phyloP scores from a whole-genome alignment of 1,140 invertebrate species.

The Cydia pomonella region DNA sequence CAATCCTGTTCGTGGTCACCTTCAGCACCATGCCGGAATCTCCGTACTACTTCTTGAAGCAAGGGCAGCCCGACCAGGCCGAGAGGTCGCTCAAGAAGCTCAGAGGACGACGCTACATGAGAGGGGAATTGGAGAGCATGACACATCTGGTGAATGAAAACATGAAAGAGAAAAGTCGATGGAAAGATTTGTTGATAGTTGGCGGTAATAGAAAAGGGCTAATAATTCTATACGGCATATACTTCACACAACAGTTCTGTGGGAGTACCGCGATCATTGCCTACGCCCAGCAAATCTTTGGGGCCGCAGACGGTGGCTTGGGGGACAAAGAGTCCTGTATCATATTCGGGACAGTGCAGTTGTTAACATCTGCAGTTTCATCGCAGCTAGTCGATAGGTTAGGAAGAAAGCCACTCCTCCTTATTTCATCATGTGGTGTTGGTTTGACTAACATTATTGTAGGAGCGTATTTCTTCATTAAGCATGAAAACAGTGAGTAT shows the following conservation, averaged over 20 bases:
- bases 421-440: conserved; percentile 82
- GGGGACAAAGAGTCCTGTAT: conserved; percentile 82
- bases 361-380: conserved; percentile 83
- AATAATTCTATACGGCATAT: conserved; percentile 83
- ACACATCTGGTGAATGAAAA: conserved; percentile 81
- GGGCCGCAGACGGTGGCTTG: conserved; percentile 78
- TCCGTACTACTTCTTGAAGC: conserved; percentile 85
- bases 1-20: conserved; percentile 83
- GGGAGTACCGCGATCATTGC: conserved; percentile 89
- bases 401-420: conserved; percentile 85
- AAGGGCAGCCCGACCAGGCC: conserved; percentile 82
- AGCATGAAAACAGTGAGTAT: conserved; percentile 64
- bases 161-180: conserved; percentile 78
- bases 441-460: conserved; percentile 80
- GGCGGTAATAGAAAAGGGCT: conserved; percentile 84
- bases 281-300: conserved; percentile 88
- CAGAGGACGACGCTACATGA: conserved; percentile 82
- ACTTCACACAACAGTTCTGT: conserved; percentile 88
- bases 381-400: conserved; percentile 86
- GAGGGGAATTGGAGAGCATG: conserved; percentile 83
- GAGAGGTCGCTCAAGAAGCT: conserved; percentile 83
- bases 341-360: conserved; percentile 84
- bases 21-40: conserved; percentile 90
- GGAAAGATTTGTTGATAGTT: conserved; percentile 82
- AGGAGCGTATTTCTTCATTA: conserved; percentile 84